These are phyloP conservation scores for Telenomus remus DNA, from an alignment of 1,140 invertebrate species.

Conservation along the genomic window DNA sequence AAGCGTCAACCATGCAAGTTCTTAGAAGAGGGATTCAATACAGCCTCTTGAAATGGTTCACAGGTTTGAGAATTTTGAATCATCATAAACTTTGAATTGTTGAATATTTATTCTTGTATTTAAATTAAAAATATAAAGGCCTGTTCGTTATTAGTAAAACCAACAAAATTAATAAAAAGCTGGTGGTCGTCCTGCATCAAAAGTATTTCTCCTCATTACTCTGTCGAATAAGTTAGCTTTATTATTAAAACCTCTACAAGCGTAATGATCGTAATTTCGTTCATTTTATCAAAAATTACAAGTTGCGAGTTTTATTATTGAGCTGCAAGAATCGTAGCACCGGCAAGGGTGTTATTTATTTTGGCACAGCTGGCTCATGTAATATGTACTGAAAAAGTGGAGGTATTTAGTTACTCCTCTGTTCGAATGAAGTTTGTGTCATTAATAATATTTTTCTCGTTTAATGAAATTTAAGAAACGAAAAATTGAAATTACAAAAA, in stretches of 20 bases:
- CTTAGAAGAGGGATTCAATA: no score
- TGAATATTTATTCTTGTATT: no score
- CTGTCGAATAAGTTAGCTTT: neutral
- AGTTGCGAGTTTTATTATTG: slow-evolving; percentile 7
- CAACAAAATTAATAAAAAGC: no score
- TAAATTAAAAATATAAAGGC: no score
- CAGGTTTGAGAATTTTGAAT: no score
- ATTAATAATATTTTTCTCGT: slow-evolving; percentile 2
- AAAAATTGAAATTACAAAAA: no score
- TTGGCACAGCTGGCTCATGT: slow-evolving; percentile 10
- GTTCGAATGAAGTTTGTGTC: neutral
- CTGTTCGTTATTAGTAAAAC: no score
- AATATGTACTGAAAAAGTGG: slow-evolving; percentile 9
- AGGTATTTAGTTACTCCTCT: slow-evolving; percentile 2
- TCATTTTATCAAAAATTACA: slow-evolving; percentile 9
- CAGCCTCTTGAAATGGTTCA: no score
- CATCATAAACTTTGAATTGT: no score
- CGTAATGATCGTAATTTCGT: neutral
- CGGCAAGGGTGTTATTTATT: slow-evolving; percentile 5
- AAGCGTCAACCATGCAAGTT: no score
- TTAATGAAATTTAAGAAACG: neutral
- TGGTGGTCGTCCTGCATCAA: no score
- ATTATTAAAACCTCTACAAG: neutral
- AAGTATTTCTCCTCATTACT: neutral
- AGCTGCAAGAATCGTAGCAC: slow-evolving; percentile 1